Base-by-base conservation (phyloP, 2,113 vertebrate species). In the Psittacula cyanocephala region DNA sequence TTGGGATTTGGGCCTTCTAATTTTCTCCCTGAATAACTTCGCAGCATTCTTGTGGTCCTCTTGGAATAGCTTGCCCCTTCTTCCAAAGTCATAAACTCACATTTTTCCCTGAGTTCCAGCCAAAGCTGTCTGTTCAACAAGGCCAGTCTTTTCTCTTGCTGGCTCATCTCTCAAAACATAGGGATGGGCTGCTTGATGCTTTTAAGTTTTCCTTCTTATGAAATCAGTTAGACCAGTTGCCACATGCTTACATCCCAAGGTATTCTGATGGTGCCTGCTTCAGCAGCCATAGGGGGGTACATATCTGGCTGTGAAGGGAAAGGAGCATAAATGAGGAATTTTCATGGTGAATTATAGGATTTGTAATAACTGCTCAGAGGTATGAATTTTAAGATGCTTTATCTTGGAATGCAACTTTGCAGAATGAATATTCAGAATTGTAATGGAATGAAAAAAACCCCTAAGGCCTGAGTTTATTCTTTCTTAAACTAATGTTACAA, bases 151-250 rank as follows among this genome's bases (percentile, higher is more conserved):
- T 11, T 29, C 39, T 37, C 31, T 15, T 1, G 2, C 15, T 2
- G 1, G 8, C 9, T 80, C 5, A 2, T 63, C 15, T 71, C 23
- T 71, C 2, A 2, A 37, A 28, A n/a, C 15, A 37, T 13, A 28
- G 7, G 17, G 31, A 43, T 1, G 3, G 18, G 23, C 23, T n/a
- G 27, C 24, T 44, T 4, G 50, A 19, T 0, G 0, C 33, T 9
- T 60, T 49, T 9, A 52, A 27, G 16, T 39, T 22, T 74, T 72
- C 8, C 10, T 72, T 65, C 44, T 17, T 39, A 31, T 27, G 23
- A 25, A 59, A 59, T 59, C 6, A 16, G 68, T 28, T 11, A 75
- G 23, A 43, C 71, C 18, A 41, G 17, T 47, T 76, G 47, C 39
- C 24, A 41, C 7, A 27, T 25, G 14, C 35, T 81, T 71, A 10